These are phyloP conservation scores for Hermatobates lingyangjiaoensis DNA, from an alignment of 1,140 invertebrate species.

Conservation along the genomic window DNA sequence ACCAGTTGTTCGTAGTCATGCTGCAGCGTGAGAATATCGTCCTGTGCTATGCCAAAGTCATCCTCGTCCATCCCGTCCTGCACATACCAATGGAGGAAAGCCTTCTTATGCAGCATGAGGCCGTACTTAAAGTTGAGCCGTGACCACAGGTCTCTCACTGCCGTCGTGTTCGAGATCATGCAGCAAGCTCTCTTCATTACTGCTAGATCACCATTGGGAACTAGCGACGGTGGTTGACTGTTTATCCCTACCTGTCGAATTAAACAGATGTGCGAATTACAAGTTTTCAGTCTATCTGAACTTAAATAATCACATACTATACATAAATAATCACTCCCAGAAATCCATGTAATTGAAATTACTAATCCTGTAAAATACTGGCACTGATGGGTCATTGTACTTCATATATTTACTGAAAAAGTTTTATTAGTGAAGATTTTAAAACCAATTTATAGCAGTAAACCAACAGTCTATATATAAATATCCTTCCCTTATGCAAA, in stretches of 20 bases:
- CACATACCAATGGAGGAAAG: slow-evolving; percentile 43
- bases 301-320: too few relatives aligned
- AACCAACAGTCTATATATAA: too few relatives aligned
- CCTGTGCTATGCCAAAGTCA: slow-evolving; percentile 40
- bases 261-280: too few relatives aligned
- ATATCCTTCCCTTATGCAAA: too few relatives aligned
- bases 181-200: slow-evolving; percentile 31
- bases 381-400: too few relatives aligned
- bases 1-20: slow-evolving; percentile 7
- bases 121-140: slow-evolving; percentile 37
- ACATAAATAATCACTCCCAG: too few relatives aligned
- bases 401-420: too few relatives aligned
- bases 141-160: slow-evolving; percentile 38
- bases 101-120: slow-evolving; percentile 27
- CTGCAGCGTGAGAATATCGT: slow-evolving; percentile 18
- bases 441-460: too few relatives aligned
- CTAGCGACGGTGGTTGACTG: slow-evolving; percentile 30
- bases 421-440: too few relatives aligned
- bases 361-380: too few relatives aligned
- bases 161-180: slow-evolving; percentile 38
- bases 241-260: slow-evolving; percentile 16
- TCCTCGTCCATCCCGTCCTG: slow-evolving; percentile 45
- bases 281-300: too few relatives aligned
- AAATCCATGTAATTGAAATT: too few relatives aligned
- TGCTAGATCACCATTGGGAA: slow-evolving; percentile 35